Percentiles rank a stretch among this genome's conserved stretches.
Conservation (phyloP, 2,888 invertebrate species). For the Leptinotarsa peninsularis region DNA sequence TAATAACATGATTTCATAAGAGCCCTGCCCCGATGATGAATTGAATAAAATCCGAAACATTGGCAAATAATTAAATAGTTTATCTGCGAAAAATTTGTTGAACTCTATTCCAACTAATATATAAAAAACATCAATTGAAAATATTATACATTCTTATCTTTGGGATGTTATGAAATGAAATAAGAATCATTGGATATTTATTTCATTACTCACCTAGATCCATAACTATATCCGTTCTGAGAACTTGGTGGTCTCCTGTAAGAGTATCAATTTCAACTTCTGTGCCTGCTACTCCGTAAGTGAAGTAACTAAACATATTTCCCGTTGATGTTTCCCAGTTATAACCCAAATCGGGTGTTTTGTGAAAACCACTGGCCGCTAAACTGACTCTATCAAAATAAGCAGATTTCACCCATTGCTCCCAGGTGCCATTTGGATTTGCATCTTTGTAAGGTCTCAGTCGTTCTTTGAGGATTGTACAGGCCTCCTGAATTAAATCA, state of each 20-base stretch:
- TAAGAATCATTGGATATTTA: background rate
- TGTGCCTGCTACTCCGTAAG: slow-evolving; percentile 86
- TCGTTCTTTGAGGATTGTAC: slow-evolving; percentile 78
- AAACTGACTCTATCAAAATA: slow-evolving; percentile 82
- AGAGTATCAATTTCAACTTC: slow-evolving; percentile 95
- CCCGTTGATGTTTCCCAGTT: slow-evolving; percentile 79
- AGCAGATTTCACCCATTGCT: slow-evolving; percentile 83
- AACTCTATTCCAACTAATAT: too few species aligned
- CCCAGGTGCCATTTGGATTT: slow-evolving; percentile 85
- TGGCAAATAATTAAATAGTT: too few species aligned
- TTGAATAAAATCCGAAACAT: too few species aligned
- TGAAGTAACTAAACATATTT: slow-evolving; percentile 84
- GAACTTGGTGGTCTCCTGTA: slow-evolving; percentile 91
- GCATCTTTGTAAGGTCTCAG: slow-evolving; percentile 80
- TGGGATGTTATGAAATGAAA: too few species aligned
- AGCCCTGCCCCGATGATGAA: too few species aligned
- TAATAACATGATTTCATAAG: too few species aligned
- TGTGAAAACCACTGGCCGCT: slow-evolving; percentile 86
- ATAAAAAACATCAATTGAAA: too few species aligned
- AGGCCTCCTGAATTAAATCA: slow-evolving; percentile 72
- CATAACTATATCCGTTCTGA: slow-evolving; percentile 95
- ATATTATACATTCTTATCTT: too few species aligned
- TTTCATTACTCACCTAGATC: slow-evolving; percentile 76
- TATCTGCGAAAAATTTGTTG: too few species aligned
- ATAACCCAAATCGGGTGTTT: slow-evolving; percentile 80